Evolutionary conservation across 2,113 vertebrate genomes (phyloP), one percentile per base, ranked within the genome.

Genomic region (Struthio camelus): DNA sequence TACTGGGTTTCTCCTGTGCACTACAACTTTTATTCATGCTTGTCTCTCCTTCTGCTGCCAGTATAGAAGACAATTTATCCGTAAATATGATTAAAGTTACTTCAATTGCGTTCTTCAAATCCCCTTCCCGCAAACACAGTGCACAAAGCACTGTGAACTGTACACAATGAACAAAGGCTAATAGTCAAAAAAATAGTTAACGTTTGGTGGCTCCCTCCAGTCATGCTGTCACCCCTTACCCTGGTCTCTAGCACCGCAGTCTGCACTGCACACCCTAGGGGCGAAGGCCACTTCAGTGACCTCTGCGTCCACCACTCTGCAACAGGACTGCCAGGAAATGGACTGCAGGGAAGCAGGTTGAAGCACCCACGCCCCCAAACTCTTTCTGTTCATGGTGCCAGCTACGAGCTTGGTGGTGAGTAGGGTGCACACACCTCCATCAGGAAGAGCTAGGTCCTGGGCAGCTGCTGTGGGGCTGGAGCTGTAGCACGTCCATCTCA

Each of bases 371-470:
- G 11, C 2, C 18, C 18, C 5, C 51, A 40, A 14, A 2, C 0
- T 0, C 5, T 0, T 50, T 80, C n/a, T 80, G 15, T 54, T 85
- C n/a, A 6, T 2, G 0, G 10, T 28, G n/a, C 78, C 46, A n/a
- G 11, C 53, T 34, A 23, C 15, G 36, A 80, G 25, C 36, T n/a
- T 56, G 38, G 12, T 46, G 11, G 7, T 12, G 14, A 72, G 24
- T 83, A 24, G 22, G 38, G 66, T 46, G 65, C 11, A 89, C 44
- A 62, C 34, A 3, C 0, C 0, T 5, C 19, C 46, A 71, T 44
- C 19, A 44, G 61, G 22, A 89, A 71, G 25, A 79, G 13, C 10
- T 72, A 77, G 67, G 66, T 56, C 6, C 36, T 32, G 32, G 44
- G 30, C 34, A 92, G 62, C 24, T 82, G 42, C 36, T 75, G 28